Base-by-base conservation (phyloP, 1,140 invertebrate species). In the Halesus radiatus region DNA sequence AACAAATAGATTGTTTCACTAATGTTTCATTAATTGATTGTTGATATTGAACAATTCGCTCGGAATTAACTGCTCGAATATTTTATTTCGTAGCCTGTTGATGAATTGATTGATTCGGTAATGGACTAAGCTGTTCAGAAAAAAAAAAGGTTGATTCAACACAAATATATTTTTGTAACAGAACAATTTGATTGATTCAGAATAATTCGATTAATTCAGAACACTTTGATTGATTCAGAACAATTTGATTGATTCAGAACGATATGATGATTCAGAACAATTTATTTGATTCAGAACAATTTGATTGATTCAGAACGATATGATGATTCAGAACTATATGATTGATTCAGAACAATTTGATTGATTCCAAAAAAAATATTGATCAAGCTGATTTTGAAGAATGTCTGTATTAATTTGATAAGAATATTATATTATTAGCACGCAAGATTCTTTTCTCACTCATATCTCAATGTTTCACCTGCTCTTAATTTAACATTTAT, bases 391-490 rank as follows among this genome's bases (percentile, higher is more conserved):
- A 60, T 60, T 23, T 60, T 60, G 56, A 60, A 23, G 15, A 23
- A 22, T 23, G 56, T 6, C 56, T 5, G 20, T 22, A 58, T 15
- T 60, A 20, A 23, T 60, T 60, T 22, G 20, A 16, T 15, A 23
- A 15, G 18, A 60, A 60, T 20, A 60, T 13, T 45, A 45, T 60
- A 22, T 60, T 13, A 64, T n/a, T 18, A 22, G 66, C 66, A 70
- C 66, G 66, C 66, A n/a, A 45, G 16, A 64, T n/a, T 64, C 37
- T 70, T 50, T 70, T 79, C 54, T 60, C 68, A 73, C 78, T 58
- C 66, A 79, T 77, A 72, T 79, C 78, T 79, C 78, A 52, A 62
- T 73, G 78, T 79, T 50, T 73, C 68, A 66, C 68, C 78, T 26
- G 78, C 68, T 79, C 78, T 79, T 60, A 13, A 16, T 37, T 7